phyloP scores from a whole-genome alignment of 2,888 invertebrate species.

The Agonum fuliginosum region DNA sequence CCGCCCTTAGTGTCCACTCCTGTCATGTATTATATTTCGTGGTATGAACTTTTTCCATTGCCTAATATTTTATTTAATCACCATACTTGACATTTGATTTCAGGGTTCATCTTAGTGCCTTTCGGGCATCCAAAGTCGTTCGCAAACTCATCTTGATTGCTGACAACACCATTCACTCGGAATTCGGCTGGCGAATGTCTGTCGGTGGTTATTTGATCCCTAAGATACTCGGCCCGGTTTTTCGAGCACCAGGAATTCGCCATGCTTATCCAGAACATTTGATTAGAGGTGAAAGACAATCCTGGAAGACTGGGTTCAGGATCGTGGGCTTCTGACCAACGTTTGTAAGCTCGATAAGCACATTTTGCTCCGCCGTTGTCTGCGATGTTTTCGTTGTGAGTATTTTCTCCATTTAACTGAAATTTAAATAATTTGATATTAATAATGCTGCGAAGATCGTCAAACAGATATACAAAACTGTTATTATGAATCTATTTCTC shows the following conservation, averaged over 20 bases:
- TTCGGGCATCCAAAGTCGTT: constrained; percentile 75
- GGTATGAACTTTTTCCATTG: background rate
- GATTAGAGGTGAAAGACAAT: constrained; percentile 70
- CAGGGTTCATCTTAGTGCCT: constrained; percentile 75
- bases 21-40: too few species aligned
- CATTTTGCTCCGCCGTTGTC: constrained; percentile 97
- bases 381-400: constrained; percentile 95
- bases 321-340: constrained; percentile 69
- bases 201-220: constrained; percentile 70
- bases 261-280: constrained; percentile 77
- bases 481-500: background rate
- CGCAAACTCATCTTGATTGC: constrained; percentile 75
- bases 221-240: constrained; percentile 69
- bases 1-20: too few species aligned
- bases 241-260: constrained; percentile 78
- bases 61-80: background rate
- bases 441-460: background rate
- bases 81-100: constrained; percentile 71
- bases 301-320: constrained; percentile 69
- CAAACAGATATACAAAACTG: background rate
- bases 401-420: constrained; percentile 78
- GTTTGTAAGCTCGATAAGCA: constrained; percentile 77
- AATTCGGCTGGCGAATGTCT: too few species aligned
- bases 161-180: constrained; percentile 77
- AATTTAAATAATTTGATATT: background rate